These are phyloP conservation scores for Hirundichthys speculiger DNA, from an alignment of 2,113 vertebrate species.

Conservation along the genomic window DNA sequence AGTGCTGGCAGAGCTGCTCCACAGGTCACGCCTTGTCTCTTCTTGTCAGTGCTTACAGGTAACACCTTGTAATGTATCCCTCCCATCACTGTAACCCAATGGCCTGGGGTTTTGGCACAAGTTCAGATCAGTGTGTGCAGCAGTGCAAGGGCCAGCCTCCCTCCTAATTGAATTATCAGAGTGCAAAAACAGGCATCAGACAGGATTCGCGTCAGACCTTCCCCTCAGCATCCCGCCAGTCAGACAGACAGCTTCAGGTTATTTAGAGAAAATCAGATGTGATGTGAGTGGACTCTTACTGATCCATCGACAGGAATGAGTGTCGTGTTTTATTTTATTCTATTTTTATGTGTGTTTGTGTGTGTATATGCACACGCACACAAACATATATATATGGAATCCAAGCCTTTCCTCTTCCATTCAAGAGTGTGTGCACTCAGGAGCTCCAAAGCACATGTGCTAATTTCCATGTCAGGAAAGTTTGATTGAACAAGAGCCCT, in stretches of 20 bases:
- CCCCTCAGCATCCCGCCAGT: constrained; percentile 62
- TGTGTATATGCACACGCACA: too few relatives aligned
- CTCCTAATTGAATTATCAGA: constrained; percentile 78
- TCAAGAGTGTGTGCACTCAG: constrained; percentile 22
- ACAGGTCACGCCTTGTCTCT: constrained; percentile 67
- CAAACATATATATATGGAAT: too few relatives aligned
- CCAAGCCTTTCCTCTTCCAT: constrained; percentile 13
- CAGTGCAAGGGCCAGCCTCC: constrained; percentile 44
- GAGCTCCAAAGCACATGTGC: constrained; percentile 67
- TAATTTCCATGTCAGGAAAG: constrained; percentile 78
- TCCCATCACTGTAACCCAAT: constrained; percentile 50
- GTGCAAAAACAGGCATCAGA: constrained; percentile 73
- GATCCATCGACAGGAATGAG: constrained; percentile 41
- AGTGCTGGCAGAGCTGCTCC: constrained; percentile 57
- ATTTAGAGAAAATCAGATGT: constrained; percentile 58
- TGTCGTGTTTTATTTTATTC: constrained; percentile 9
- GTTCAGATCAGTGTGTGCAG: constrained; percentile 62
- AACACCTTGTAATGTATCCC: constrained; percentile 65
- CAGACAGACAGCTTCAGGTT: constrained; percentile 52
- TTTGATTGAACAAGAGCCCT: constrained; percentile 77
- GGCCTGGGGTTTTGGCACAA: constrained; percentile 70
- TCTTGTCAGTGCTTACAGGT: constrained; percentile 66
- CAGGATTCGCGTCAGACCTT: constrained; percentile 72
- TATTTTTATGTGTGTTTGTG: constrained; percentile 12
- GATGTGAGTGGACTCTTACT: constrained; percentile 40